These are phyloP conservation scores for Pherbina coryleti DNA, from an alignment of 2,888 invertebrate species.

Conservation along the genomic window DNA sequence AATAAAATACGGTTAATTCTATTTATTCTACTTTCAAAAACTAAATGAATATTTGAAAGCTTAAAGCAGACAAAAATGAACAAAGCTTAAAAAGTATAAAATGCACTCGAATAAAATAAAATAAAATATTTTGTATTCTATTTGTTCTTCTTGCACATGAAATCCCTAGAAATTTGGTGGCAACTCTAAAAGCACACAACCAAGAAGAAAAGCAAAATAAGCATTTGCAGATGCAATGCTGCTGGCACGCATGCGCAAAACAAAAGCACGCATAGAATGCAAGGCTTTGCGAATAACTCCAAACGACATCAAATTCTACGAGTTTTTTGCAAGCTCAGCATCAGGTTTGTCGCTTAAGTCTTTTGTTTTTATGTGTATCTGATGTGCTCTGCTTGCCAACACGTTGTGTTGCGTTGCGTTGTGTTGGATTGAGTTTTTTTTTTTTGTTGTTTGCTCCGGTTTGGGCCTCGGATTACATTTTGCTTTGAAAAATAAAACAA, in stretches of 20 bases:
- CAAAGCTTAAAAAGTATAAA: too few relatives aligned
- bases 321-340: not conserved
- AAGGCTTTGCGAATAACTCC: constrained; percentile 18
- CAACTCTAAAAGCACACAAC: too few relatives aligned
- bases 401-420: not conserved
- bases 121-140: too few relatives aligned
- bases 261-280: constrained; percentile 18
- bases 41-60: too few relatives aligned
- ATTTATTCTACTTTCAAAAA: too few relatives aligned
- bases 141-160: too few relatives aligned
- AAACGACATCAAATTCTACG: constrained; percentile 33
- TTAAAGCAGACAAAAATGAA: too few relatives aligned
- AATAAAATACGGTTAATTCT: too few relatives aligned
- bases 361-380: constrained; percentile 52
- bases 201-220: not conserved
- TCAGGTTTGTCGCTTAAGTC: constrained; percentile 62
- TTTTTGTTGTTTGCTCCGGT: not conserved
- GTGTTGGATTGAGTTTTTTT: not conserved
- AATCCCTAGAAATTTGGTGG: too few relatives aligned
- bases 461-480: not conserved
- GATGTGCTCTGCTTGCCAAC: not conserved
- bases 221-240: not conserved
- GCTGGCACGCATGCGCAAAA: not conserved
- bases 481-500: not conserved
- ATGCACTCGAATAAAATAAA: too few relatives aligned